phyloP scores from a whole-genome alignment of 64 coral and sea anemone species.

The Anthopleura sola region DNA sequence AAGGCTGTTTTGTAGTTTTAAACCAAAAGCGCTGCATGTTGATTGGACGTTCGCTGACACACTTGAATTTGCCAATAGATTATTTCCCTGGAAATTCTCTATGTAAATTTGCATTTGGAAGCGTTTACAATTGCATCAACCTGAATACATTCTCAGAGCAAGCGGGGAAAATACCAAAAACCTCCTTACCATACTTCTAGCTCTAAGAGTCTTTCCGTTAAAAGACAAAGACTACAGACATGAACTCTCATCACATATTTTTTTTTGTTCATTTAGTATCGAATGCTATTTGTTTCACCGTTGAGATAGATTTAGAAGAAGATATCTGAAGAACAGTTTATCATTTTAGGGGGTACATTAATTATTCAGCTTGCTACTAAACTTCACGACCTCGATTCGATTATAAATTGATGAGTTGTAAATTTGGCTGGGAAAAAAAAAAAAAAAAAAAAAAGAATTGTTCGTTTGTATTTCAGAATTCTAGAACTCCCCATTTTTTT shows the following conservation, averaged over 20 bases:
- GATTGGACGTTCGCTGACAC: not conserved
- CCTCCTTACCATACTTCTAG: too few species aligned
- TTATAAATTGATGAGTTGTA: not conserved
- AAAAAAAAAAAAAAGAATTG: too few species aligned
- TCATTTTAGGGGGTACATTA: not conserved
- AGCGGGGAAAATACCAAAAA: not conserved
- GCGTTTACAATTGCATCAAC: not conserved
- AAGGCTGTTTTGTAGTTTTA: not conserved
- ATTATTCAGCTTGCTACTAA: not conserved
- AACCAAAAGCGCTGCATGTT: not conserved
- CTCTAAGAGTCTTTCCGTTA: not conserved
- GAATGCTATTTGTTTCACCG: not conserved
- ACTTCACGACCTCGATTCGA: not conserved
- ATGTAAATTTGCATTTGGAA: conserved; percentile 5
- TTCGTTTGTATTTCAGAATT: not conserved
- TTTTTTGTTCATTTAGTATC: not conserved
- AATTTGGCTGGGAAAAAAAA: too few species aligned
- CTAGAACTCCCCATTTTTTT: not conserved
- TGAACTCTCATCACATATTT: not conserved
- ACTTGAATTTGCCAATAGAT: not conserved
- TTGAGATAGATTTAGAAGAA: not conserved
- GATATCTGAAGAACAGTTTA: not conserved
- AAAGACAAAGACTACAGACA: not conserved
- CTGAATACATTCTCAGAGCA: not conserved
- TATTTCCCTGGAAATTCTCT: not conserved